Base-by-base conservation (phyloP, 2,113 vertebrate species). In the Hassar affinis region DNA sequence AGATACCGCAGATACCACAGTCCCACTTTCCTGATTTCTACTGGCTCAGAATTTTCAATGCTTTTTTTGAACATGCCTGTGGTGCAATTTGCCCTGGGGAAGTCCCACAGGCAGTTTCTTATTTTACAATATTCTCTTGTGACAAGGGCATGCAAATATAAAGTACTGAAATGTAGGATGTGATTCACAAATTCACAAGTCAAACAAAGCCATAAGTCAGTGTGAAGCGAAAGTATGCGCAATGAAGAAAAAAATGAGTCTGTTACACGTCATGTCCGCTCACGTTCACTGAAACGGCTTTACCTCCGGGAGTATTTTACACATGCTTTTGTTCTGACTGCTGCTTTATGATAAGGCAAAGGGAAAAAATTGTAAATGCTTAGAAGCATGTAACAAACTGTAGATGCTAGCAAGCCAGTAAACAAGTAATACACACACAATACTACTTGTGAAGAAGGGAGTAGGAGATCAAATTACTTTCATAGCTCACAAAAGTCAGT, bases 121-220 rank as follows among this genome's bases (percentile, higher is more conserved):
- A 75, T 56, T 56, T 77, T 56, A 56, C 52, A 56, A 77, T 77
- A 30, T 77, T 77, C 20, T 56, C 51, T 51, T 25, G 30, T 56
- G 30, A 77, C 52, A 77, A 77, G 74, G 30, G 51, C 30, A 56
- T 54, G 18, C 8, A 56, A 57, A 25, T 18, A 66, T 18, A 56
- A 35, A 52, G 9, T 1, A 54, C 10, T 54, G 49, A 54, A 76
- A 77, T 56, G 15, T 7, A 54, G 17, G 49, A 35, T 6, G 33
- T 35, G 74, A 30, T 76, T 76, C 27, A 35, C 15, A 12, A 33
- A 76, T 54, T 54, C 18, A 33, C 12, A 52, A 30, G 74, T 54
- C 49, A 76, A 54, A 76, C 33, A 18, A 27, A 69, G 64, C 35
- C 33, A 38, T 0, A 20, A 75, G 17, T 76, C 30, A 54, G 49